Evolutionary conservation across 92 coral and sea anemone genomes (phyloP), one percentile per base, ranked within the genome.

Genomic region (Plumapathes pennacea): DNA sequence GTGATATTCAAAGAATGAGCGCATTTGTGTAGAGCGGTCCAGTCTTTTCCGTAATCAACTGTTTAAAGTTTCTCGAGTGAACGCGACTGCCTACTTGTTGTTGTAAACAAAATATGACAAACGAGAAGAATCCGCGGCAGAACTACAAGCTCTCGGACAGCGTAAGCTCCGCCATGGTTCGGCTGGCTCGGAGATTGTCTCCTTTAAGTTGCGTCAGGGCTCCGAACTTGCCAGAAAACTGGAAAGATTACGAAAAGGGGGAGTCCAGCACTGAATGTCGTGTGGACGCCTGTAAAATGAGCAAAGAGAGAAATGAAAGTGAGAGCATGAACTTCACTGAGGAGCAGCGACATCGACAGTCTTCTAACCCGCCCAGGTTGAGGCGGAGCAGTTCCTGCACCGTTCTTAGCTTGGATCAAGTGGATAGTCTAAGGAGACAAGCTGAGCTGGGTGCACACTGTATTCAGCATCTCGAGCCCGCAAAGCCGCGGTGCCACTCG

Each of bases 81-180:
- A 9, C 34, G 7, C 8, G 9, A 10, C 7, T 6, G 31, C 20
- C 2, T 0, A 4, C 8, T 18, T 9, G n/a, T 21, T 33, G 10
- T 20, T 18, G 18, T 28, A 25, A 38, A 15, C 17, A 4, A 32
- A 54, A 49, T 15, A 63, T 49, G 71, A 49, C 71, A 1, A 63
- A 34, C 18, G 48, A 33, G 8, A 53, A 49, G 9, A 8, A 8
- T 34, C 9, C n/a, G n/a, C 8, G 40, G n/a, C 46, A 47, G 23
- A 63, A 37, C 20, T 38, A 18, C 19, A 46, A 59, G 18, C 27
- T 63, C n/a, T 63, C 71, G 18, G 48, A 48, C 26, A 37, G n/a
- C n/a, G n/a, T n/a, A n/a, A n/a, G n/a, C n/a, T n/a, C n/a, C n/a
- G n/a, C 59, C 11, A 33, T 63, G 4, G 32, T 25, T 8, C 47